Conservation (phyloP, 2,113 vertebrate genomes). For the Dendropsophus ebraccatus region DNA sequence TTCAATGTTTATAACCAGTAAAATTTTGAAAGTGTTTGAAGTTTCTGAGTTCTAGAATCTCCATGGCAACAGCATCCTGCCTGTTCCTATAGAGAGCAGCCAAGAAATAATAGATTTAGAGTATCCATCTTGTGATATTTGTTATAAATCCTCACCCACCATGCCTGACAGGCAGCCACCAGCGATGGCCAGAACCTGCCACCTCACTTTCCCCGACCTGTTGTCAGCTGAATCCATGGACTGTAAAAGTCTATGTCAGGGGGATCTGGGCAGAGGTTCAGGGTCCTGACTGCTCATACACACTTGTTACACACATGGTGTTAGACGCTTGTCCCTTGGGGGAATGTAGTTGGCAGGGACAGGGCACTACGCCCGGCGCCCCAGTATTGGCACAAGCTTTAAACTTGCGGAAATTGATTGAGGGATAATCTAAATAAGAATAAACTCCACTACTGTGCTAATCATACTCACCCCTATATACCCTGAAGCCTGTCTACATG, state of each 20-base stretch:
- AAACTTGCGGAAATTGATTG: not conserved
- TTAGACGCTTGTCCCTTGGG: not conserved
- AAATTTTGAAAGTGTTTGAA: not conserved
- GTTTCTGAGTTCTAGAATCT: not conserved
- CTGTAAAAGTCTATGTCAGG: not conserved
- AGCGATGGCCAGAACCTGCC: not conserved
- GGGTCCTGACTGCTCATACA: not conserved
- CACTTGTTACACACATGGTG: not conserved
- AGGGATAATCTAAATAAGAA: not conserved
- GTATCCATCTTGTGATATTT: not conserved
- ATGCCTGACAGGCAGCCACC: not conserved
- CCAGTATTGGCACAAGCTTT: not conserved
- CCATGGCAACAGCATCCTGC: not conserved
- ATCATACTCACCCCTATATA: not conserved
- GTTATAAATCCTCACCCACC: not conserved
- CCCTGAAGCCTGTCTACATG: not conserved
- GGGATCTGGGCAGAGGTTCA: conserved; percentile 26
- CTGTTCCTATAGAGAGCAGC: not conserved
- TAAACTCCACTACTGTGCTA: not conserved
- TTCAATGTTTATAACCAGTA: too few relatives aligned
- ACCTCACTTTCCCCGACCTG: not conserved
- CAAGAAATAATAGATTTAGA: not conserved
- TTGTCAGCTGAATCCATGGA: too few relatives aligned
- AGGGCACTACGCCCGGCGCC: not conserved
- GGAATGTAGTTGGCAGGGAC: conserved; percentile 11